Base-by-base conservation (phyloP, 2,888 invertebrate genomes). In the Lasioglossum zephyrum region DNA sequence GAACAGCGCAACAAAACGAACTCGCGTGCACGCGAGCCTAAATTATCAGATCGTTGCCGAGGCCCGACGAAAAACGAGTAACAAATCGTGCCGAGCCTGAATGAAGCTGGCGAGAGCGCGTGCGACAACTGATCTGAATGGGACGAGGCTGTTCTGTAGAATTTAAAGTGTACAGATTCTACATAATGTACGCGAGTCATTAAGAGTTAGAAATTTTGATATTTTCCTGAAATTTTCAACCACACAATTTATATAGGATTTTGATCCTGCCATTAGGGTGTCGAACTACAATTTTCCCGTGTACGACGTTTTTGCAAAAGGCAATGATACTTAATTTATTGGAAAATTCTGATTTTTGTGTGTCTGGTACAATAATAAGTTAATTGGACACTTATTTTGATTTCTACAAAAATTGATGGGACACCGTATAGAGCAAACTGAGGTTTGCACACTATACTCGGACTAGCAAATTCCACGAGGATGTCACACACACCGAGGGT, bases 101-200 rank as follows among this genome's bases (percentile, higher is more conserved):
- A 78, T 74, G 77, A 57, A 60, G n/a, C 73, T 18, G 69, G 47
- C 53, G 57, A 3, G 57, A 3, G 26, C 77, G 77, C 77, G 83
- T 73, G 84, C 84, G 73, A 84, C 84, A 69, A 74, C 73, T 49
- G 69, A 84, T 84, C 73, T 79, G 75, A 85, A 85, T 85, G 84
- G 84, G 57, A 22, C 53, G 53, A 2, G 22, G 53, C 6, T 49
- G 47, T 47, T 47, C 13, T 4, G 49, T 6, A 6, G 49, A 18
- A 22, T 44, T 13, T 13, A 13, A 44, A 13, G 13, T 44, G 13
- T 13, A 13, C 44, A 44, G 3, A 44, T 44, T 13, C 0, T 44
- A 13, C 44, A 13, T 13, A 44, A 44, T 44, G 13, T 13, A 13
- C 4, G 11, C 13, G 11, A 13, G 44, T 13, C 4, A 44, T 13